Evolutionary conservation across 2,888 invertebrate species (phyloP).

Genomic region (Drosophila stalkeri): DNA sequence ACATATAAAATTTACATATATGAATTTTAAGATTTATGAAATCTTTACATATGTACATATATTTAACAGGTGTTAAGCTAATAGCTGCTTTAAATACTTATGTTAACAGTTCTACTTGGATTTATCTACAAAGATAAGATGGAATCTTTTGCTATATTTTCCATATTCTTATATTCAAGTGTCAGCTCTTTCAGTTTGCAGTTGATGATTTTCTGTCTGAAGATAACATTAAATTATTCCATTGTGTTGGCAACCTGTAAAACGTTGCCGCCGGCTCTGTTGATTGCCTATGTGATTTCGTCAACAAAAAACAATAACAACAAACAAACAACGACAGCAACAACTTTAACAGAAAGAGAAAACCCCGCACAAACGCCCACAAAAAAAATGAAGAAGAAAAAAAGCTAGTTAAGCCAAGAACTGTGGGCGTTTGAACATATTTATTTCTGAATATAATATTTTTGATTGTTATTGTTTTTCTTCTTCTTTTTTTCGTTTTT

Average conservation of each 20-base stretch:
- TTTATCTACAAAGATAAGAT: neutral
- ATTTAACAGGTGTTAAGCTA: neutral
- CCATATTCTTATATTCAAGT: neutral
- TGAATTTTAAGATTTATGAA: neutral
- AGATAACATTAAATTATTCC: neutral
- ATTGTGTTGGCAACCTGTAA: constrained; percentile 38
- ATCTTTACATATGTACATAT: neutral
- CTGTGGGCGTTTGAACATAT: constrained; percentile 76
- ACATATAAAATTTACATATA: neutral
- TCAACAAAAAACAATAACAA: constrained; percentile 26
- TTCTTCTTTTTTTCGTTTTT: constrained; percentile 11
- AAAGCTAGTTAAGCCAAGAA: constrained; percentile 26
- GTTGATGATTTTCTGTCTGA: neutral
- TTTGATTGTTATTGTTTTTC: constrained; percentile 61
- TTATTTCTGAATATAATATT: constrained; percentile 75
- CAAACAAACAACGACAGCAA: constrained; percentile 23
- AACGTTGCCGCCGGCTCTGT: constrained; percentile 27
- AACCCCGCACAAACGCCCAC: constrained; percentile 59
- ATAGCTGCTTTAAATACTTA: neutral
- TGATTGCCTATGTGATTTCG: constrained; percentile 46
- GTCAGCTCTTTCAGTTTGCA: neutral
- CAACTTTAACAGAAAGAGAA: constrained; percentile 21
- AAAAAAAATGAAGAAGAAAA: constrained; percentile 47
- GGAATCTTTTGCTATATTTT: neutral
- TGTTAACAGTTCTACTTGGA: neutral